Evolutionary conservation across 1,140 invertebrate species (phyloP), one percentile per base, ranked within the genome.

Genomic region (Meloidogyne exigua): DNA sequence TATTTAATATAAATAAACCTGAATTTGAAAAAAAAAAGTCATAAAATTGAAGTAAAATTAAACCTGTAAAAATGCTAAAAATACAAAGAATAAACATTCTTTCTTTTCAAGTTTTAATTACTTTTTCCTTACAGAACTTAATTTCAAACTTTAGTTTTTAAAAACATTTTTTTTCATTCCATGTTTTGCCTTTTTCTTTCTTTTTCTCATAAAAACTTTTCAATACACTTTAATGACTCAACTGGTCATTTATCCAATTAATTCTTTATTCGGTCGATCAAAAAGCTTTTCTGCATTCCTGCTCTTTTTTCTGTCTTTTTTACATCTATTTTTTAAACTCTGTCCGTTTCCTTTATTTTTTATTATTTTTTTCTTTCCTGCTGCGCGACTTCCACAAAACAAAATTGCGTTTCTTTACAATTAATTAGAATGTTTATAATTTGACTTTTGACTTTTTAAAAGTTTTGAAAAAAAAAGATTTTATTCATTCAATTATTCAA

Each of bases 221-320:
- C 28, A 67, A n/a, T 18, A 36, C 0, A n/a, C 13, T 68, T 42
- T 68, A 39, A 39, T 39, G 36, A 26, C 65, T 67, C 32, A 15
- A 28, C 13, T 67, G 65, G 65, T 26, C 32, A 65, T 25, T 25
- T 28, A 18, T 21, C 10, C 15, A n/a, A 68, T 68, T 36, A 1
- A n/a, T 68, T 42, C 18, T 68, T 68, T 68, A 39, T 39, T 68
- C 39, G 32, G 18, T 42, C 32, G 67, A 32, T 42, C 32, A 42
- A 68, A 68, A 25, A 21, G 18, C 67, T n/a, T 67, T 36, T 67
- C 12, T 36, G 2, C 28, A 49, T 49, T 49, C 15, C 15, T 39
- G 4, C 36, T 39, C 4, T 10, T 10, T 39, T 39, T 39, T 39
- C 10, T 39, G 4, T 9, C 36, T 9, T 39, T 10, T 39, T 39